Evolutionary conservation across 35 echinoderm and acorn worm genomes (phyloP).

Genomic region (Amphiura filiformis): DNA sequence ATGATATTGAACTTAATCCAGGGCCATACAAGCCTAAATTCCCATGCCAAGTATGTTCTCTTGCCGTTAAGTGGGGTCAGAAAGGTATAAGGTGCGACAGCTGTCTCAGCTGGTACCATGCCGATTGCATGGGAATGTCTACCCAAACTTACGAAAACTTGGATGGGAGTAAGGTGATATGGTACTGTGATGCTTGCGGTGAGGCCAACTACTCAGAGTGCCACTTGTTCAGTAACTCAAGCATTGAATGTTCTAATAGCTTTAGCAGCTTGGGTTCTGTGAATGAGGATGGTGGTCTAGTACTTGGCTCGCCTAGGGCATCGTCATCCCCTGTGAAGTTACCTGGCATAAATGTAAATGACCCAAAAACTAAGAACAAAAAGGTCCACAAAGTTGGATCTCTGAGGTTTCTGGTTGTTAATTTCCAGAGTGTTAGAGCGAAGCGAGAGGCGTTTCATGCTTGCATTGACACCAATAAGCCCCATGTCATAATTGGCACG

Average conservation of each 20-base stretch:
- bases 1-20: conserved; percentile 40
- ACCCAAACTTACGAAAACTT: conserved; percentile 21
- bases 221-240: neutral
- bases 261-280: neutral
- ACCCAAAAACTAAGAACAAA: neutral
- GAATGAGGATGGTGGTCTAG: neutral
- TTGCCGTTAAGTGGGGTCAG: too few species aligned
- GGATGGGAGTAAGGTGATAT: conserved; percentile 16
- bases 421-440: conserved; percentile 48
- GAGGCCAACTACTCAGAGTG: conserved; percentile 39
- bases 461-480: conserved; percentile 32
- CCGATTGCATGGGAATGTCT: conserved; percentile 50
- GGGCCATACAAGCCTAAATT: conserved; percentile 18
- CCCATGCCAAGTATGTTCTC: too few species aligned
- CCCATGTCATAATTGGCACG: conserved; percentile 37
- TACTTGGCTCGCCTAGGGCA: neutral
- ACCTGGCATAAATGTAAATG: neutral
- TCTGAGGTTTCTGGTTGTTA: conserved; percentile 40
- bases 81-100: conserved; percentile 23
- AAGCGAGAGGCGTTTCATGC: conserved; percentile 18
- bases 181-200: conserved; percentile 40
- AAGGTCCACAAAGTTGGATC: neutral
- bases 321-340: neutral
- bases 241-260: neutral
- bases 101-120: conserved; percentile 43